Percentiles rank a stretch among this genome's conserved stretches.
phyloP scores from a whole-genome alignment of 2,797 vertebrate genomes.

The Brachyalestes nurse region DNA sequence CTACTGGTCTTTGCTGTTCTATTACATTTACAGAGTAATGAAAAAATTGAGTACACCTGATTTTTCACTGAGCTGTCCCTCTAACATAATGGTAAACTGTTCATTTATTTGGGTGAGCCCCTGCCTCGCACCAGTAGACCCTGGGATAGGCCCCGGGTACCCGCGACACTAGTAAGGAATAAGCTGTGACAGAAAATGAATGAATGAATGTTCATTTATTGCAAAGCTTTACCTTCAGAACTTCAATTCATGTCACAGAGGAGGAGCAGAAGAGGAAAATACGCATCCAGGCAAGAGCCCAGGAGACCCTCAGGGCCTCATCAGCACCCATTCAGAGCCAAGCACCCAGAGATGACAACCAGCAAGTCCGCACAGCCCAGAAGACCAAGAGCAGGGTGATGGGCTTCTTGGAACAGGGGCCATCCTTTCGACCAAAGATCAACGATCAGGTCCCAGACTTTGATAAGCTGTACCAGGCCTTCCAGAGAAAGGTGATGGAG shows the following conservation, averaged over 20 bases:
- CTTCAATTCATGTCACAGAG: constrained; percentile 72
- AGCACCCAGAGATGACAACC: constrained; percentile 51
- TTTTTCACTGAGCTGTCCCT: no score
- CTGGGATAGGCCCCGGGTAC: no score
- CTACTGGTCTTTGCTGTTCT: no score
- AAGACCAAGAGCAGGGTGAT: constrained; percentile 80
- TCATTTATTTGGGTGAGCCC: no score
- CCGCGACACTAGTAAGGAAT: no score
- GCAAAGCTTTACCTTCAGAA: neutral
- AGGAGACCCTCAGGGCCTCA: constrained; percentile 75
- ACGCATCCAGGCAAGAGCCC: constrained; percentile 77
- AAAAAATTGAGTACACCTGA: no score
- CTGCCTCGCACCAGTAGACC: no score
- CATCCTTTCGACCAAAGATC: constrained; percentile 87
- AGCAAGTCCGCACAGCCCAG: constrained; percentile 70
- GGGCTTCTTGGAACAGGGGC: constrained; percentile 83
- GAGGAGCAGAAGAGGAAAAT: constrained; percentile 80
- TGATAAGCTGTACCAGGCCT: constrained; percentile 81
- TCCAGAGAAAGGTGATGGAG: constrained; percentile 79
- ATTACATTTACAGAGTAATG: no score
- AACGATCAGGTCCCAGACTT: constrained; percentile 86
- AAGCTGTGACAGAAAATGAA: no score
- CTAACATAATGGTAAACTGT: no score
- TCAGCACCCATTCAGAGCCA: constrained; percentile 66
- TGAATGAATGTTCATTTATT: neutral